Evolutionary conservation across 2,113 vertebrate genomes (phyloP), one percentile per base, ranked within the genome.

Genomic region (Pachyramphus minor): DNA sequence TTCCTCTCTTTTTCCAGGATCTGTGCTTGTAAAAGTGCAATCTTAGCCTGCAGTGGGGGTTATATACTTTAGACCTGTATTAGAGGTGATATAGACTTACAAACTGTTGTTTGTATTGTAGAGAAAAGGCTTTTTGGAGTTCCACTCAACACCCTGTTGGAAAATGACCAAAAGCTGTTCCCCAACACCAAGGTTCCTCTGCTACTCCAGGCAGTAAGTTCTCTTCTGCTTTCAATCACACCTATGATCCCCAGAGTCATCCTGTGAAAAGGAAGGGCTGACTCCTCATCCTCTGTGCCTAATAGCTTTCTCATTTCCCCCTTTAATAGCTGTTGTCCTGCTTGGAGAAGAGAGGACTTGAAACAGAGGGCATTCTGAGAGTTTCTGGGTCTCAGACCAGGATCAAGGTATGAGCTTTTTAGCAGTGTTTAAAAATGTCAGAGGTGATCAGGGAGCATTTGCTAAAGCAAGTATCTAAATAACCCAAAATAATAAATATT

Each of bases 361-460:
- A 99, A 87, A 98, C 97, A 1, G 99, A 99, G 91, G 99, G 99
- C 58, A 99, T 99, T 89, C 98, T 99, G 72, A 98, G 99, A 95
- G 98, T 99, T 72, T 98, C 99, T 49, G 99, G 99, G 14, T 99
- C 99, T 89, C 99, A 99, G 97, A 97, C 98, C 68, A 98, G 99
- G 93, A 99, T 99, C 87, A 99, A 99, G 98, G 99, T 99, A 97
- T 12, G 76, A 87, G 23, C 15, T 77, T 27, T 72, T 76, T 0
- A 37, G 24, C 31, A 19, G 9, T 39, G 15, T 72, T 86, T 5
- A 5, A 6, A 60, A 58, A 16, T 41, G 27, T 13, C 0, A 1
- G 45, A 24, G 11, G 7, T 77, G 47, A 45, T 74, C 14, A 76
- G 35, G 41, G 35, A 69, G 4, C 11, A 12, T n/a, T 60, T 72